Evolutionary conservation across 2,113 vertebrate genomes (phyloP), one percentile per base, ranked within the genome.

Genomic region (Albula goreensis): DNA sequence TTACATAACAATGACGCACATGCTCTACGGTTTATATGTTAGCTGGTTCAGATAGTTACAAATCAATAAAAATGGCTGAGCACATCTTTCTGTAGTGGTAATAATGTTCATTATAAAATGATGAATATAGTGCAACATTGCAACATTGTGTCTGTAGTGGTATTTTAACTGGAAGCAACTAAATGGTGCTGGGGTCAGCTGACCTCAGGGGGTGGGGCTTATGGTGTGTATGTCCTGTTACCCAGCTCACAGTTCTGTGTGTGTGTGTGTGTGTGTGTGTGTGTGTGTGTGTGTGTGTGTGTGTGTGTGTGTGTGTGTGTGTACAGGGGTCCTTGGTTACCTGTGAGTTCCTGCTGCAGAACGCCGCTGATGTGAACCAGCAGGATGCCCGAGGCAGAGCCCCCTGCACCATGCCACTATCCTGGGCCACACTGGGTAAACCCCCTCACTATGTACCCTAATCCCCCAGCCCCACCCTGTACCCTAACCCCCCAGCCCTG

Each of bases 301-400:
- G 70, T 3, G 25, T 22, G 22, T 78, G 74, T 9, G 6, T 41
- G n/a, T 3, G 74, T 2, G 2, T n/a, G 22, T 78, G 12, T 78
- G 81, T 88, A 0, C 77, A 99, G 98, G 97, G 98, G 51, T 99
- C 98, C 9, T 88, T 99, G 93, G 96, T 99, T 89, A 97, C 97
- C 0, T 99, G 98, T 78, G 98, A 99, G 92, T 99, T 99, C 93
- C 94, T 99, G 87, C 96, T 99, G 31, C 98, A 99, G 95, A 99
- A 99, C 11, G 98, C 97, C 81, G 98, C 98, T 31, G 97, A 99
- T 15, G 98, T 99, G 74, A 99, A 99, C 92, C 97, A 97, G 93
- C 95, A 96, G 89, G 98, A 99, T 85, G 83, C 95, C 85, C 96
- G 96, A 52, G 97, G 98, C 77, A 93, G 97, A 82, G 97, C 11